Evolutionary conservation across 1,140 invertebrate genomes (phyloP).

Genomic region (Musca domestica): DNA sequence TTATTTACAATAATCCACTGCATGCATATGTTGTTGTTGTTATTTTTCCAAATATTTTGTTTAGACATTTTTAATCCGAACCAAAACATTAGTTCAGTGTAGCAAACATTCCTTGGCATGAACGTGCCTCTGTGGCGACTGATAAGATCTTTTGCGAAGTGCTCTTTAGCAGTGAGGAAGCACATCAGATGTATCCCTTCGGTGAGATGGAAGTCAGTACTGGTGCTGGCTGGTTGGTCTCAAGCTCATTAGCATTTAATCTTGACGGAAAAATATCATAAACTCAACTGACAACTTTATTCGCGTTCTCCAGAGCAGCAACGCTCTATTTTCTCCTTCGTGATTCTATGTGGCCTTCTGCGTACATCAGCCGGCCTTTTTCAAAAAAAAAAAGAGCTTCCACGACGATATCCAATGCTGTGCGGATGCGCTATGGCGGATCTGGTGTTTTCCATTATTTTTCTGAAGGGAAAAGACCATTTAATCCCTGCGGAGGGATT

Average conservation of each 20-base stretch:
- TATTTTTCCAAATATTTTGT: too few species aligned
- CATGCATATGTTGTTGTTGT: too few species aligned
- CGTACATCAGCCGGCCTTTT: neutral
- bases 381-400: too few species aligned
- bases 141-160: too few species aligned
- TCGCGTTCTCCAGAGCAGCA: neutral
- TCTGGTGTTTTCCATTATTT: neutral
- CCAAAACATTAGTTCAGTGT: too few species aligned
- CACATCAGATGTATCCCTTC: too few species aligned
- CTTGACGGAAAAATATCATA: conserved; percentile 21
- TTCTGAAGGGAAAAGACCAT: neutral
- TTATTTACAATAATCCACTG: too few species aligned
- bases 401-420: too few species aligned
- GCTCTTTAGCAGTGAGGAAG: too few species aligned
- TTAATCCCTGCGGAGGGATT: conserved; percentile 18
- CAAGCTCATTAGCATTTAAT: conserved; percentile 19
- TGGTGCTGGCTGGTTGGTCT: neutral
- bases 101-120: too few species aligned
- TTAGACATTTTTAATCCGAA: too few species aligned
- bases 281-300: conserved; percentile 20
- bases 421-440: neutral
- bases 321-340: neutral
- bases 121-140: too few species aligned
- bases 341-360: neutral
- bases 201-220: neutral